Conservation (phyloP, 2,797 vertebrate species). For the Enteromius fasciolatus region DNA sequence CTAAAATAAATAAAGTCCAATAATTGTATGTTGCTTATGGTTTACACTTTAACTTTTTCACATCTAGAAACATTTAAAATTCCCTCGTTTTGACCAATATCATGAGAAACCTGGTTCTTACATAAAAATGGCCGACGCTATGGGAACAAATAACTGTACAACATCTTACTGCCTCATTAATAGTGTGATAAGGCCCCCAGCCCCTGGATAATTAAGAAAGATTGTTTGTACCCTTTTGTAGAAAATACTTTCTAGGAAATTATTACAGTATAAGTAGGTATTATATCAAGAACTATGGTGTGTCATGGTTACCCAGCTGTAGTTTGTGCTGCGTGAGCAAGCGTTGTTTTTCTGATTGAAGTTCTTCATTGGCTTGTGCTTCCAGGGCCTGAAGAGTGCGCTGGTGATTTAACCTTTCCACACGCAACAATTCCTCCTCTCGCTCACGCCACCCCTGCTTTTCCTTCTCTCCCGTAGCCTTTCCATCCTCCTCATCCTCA, state of each 20-base stretch:
- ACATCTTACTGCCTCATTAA: not conserved
- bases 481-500: constrained; percentile 48
- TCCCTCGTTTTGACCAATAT: not conserved
- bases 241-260: not conserved
- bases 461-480: constrained; percentile 22
- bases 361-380: constrained; percentile 83
- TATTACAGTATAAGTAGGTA: not conserved
- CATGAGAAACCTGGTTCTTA: not conserved
- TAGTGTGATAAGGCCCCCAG: not conserved
- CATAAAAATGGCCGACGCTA: not conserved
- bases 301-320: constrained; percentile 75
- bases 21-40: not conserved
- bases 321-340: constrained; percentile 83
- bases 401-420: constrained; percentile 78
- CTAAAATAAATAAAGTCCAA: not conserved
- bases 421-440: constrained; percentile 50
- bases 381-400: constrained; percentile 83
- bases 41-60: not conserved
- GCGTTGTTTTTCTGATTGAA: constrained; percentile 82
- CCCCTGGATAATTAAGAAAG: not conserved
- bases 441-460: constrained; percentile 38
- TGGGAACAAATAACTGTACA: not conserved
- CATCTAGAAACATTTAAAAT: not conserved
- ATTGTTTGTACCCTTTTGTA: not conserved
- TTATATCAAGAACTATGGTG: constrained; percentile 1